These are phyloP conservation scores for Hypena proboscidalis DNA, from an alignment of 2,888 invertebrate species.

Conservation along the genomic window DNA sequence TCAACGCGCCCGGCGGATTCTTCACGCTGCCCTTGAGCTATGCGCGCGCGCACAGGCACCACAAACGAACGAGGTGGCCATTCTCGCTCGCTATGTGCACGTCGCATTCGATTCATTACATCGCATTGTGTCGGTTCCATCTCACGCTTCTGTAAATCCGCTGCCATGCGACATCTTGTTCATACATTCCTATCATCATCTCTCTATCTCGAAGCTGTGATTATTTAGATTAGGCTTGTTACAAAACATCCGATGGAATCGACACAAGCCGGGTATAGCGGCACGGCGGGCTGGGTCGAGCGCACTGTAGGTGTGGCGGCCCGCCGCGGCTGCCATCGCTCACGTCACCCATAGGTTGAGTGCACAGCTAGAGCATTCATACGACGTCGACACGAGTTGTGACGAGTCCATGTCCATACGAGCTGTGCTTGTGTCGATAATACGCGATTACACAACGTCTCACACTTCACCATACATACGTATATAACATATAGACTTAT, in stretches of 20 bases:
- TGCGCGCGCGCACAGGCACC: conserved; percentile 91
- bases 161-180: conserved; percentile 4
- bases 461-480: conserved; percentile 34
- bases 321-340: conserved; percentile 52
- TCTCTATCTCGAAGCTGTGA: conserved; percentile 2
- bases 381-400: conserved; percentile 6
- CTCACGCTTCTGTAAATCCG: conserved; percentile 19
- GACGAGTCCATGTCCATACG: conserved; percentile 5
- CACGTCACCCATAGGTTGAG: conserved; percentile 59
- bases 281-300: conserved; percentile 45
- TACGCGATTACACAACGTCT: conserved; percentile 29
- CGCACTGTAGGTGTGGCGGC: conserved; percentile 20
- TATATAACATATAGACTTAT: conserved; percentile 28
- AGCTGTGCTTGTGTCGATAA: conserved; percentile 19
- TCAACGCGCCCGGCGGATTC: conserved; percentile 87
- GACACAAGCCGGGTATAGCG: conserved; percentile 41
- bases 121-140: conserved; percentile 41
- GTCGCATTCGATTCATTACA: conserved; percentile 52
- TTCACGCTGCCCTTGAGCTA: conserved; percentile 91
- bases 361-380: conserved; percentile 10
- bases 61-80: conserved; percentile 92
- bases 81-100: conserved; percentile 71
- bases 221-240: conserved; percentile 12
- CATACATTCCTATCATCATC: neutral
- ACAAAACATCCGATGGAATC: conserved; percentile 48